Conservation (phyloP, 2,797 vertebrate genomes). For the Balearica regulorum region DNA sequence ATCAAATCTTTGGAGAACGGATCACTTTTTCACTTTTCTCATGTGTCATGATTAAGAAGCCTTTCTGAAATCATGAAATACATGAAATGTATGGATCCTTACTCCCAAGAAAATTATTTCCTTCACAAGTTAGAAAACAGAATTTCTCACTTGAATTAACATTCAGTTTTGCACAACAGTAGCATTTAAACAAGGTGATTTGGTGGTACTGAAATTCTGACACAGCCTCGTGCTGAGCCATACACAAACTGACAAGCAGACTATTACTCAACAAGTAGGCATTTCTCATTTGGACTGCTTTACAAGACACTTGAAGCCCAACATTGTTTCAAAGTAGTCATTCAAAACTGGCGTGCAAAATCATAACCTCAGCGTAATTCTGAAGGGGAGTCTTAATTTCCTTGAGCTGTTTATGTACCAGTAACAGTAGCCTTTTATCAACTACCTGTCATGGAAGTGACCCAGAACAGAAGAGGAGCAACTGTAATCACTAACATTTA, state of each 20-base stretch:
- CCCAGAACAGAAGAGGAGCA: neutral
- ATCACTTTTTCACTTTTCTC: neutral
- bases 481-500: neutral
- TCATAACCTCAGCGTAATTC: neutral
- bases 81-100: neutral
- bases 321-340: conserved; percentile 13
- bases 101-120: neutral
- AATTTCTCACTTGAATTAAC: conserved; percentile 13
- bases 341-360: conserved; percentile 1
- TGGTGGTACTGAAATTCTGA: conserved; percentile 11
- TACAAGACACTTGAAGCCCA: neutral
- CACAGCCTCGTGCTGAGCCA: conserved; percentile 2
- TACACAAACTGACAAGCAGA: neutral
- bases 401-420: neutral
- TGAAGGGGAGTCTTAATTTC: neutral
- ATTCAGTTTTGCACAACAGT: conserved; percentile 10
- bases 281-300: neutral
- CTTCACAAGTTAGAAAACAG: conserved; percentile 13
- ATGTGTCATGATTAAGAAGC: neutral
- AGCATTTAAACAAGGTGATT: conserved; percentile 16
- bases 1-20: neutral
- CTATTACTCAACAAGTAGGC: neutral
- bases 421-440: conserved; percentile 3
- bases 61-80: neutral
- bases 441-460: neutral